Percentiles rank a stretch among this genome's conserved stretches.
phyloP scores from a whole-genome alignment of 2,113 vertebrate genomes.

The Notothenia rossii region DNA sequence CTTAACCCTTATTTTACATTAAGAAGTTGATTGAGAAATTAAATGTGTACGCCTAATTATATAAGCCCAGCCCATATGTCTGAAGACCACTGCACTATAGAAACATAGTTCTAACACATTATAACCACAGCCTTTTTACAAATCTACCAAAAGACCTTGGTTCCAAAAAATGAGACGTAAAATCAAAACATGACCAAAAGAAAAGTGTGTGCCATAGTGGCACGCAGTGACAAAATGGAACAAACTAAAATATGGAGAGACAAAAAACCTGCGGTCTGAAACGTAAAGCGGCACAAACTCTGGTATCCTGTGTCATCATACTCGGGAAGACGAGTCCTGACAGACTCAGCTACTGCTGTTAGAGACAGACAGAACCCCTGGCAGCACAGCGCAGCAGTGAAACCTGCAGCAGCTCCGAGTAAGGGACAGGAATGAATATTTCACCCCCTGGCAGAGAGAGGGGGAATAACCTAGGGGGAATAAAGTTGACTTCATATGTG shows the following conservation, averaged over 20 bases:
- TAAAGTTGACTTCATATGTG: conserved; percentile 62
- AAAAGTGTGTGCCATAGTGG: no score
- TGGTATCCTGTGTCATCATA: conserved; percentile 27
- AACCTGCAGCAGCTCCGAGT: conserved; percentile 31
- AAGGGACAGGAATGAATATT: conserved; percentile 57
- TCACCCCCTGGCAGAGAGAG: conserved; percentile 37
- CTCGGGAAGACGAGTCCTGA: conserved; percentile 44
- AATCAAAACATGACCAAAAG: background rate
- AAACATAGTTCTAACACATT: background rate
- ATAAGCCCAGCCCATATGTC: background rate
- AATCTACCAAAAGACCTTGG: background rate
- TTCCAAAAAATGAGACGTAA: background rate
- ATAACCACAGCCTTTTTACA: background rate
- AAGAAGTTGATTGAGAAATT: background rate
- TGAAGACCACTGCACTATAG: background rate
- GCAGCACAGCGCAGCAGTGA: conserved; percentile 13
- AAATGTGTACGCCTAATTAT: no score
- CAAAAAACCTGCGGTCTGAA: conserved; percentile 2
- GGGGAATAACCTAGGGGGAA: conserved; percentile 29
- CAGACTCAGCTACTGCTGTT: conserved; percentile 38
- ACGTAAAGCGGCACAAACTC: background rate
- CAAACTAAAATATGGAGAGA: conserved; percentile 8
- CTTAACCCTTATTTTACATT: background rate
- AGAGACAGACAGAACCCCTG: conserved; percentile 38
- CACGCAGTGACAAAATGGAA: background rate